Evolutionary conservation across 1,140 invertebrate species (phyloP), one percentile per base, ranked within the genome.

Genomic region (Meteorus sp.): DNA sequence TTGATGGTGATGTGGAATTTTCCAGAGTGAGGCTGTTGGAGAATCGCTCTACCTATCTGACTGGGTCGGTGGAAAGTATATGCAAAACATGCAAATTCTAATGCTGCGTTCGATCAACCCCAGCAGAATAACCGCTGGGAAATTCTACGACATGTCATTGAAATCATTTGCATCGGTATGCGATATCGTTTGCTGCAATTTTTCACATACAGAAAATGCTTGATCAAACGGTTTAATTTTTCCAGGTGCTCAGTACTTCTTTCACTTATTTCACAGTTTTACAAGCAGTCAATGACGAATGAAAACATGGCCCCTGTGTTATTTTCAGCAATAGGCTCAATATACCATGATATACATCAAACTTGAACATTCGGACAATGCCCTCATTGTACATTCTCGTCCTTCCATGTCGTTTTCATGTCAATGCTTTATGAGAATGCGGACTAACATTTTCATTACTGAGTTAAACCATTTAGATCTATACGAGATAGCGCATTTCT

Each of bases 211-310:
- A n/a, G n/a, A n/a, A n/a, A n/a, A n/a, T n/a, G n/a, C n/a, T n/a
- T n/a, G n/a, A n/a, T n/a, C n/a, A n/a, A n/a, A n/a, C 41, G 4
- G 4, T 22, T 39, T 44, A 25, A 51, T 5, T 47, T 61, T 59
- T 59, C 2, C 56, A 75, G 71, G 70, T 75, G 37, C 59, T 75
- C 9, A 71, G 68, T 22, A 66, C 70, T 7, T 73, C 70, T 15
- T 75, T 74, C 37, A 71, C 69, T 8, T 75, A 74, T 53, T 67
- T 74, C 20, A 74, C 70, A 9, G 59, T 74, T 1, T 60, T 74
- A 9, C 47, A 29, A 15, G 15, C 47, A 2, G 23, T 50, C 7
- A 15, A 50, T 7, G 25, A 6, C 6, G 47, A 50, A 33, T 50
- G 33, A 50, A 33, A 9, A 39, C 1, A 39, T 5, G 1, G 13